Base-by-base conservation (phyloP, 2,113 vertebrate genomes). In the Climacteris rufus region DNA sequence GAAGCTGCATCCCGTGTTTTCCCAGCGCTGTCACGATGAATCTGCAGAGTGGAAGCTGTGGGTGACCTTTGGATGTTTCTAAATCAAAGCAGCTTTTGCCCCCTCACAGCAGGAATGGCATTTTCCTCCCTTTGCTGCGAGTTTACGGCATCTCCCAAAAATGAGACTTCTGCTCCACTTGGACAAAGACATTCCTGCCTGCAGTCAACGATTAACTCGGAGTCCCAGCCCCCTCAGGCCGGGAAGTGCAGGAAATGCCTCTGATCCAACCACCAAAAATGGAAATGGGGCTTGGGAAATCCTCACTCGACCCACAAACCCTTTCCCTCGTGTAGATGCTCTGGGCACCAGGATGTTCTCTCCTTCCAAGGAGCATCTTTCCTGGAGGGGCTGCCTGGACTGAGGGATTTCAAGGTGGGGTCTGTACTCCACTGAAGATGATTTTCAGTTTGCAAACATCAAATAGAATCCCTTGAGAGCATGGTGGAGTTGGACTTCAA, bases 351-450 rank as follows among this genome's bases (percentile, higher is more conserved):
- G 64, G 65, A 17, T 2, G 37, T 3, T 61, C 52, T 20, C 35
- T 1, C 2, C 30, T 40, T 4, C 35, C 89, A 1, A 6, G 0
- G 5, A 35, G 76, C 1, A 0, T 2, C 35, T 35, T 11, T 9
- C 13, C 50, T 2, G 54, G 16, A 4, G 0, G 2, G 69, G 2
- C 4, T n/a, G 21, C 37, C 15, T 0, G 7, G 13, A 2, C 7
- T n/a, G n/a, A 24, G 0, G 11, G 50, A 50, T 37, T 45, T 4
- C 3, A 16, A 47, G 75, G 49, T 5, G 4, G 33, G 16, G 4
- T 13, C 42, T 31, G 28, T 22, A 35, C 70, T 33, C 18, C 0
- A 2, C 49, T 5, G 7, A 16, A 39, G 81, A 2, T 0, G 35
- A 11, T 81, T 35, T 16, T 11, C 45, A 10, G 39, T 5, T 33